Base-by-base conservation (phyloP, 1,140 invertebrate species). In the Leptopilina clavipes region DNA sequence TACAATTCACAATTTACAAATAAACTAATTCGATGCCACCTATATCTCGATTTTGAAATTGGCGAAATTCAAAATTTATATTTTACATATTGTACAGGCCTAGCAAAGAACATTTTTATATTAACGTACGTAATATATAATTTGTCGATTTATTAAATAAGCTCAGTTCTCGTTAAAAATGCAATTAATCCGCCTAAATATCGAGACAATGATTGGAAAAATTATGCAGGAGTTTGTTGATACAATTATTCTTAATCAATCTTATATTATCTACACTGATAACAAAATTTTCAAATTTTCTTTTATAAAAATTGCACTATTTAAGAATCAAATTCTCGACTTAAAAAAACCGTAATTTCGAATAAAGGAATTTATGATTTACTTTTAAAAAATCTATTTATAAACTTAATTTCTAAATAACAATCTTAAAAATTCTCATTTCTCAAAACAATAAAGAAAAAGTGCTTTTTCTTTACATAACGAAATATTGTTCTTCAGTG, bases 1-100 rank as follows among this genome's bases (percentile, higher is more conserved):
- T 76, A 37, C 73, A 76, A 74, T 76, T 76, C 73, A 79, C 70
- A 76, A 76, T 76, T 74, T 79, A 79, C 76, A 74, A 54, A 74
- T 74, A 76, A 76, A 65, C 70, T 79, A 74, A 11, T 76, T 73
- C 70, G 72, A 72, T 52, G 74, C 77, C 75, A 79, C 70, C 72
- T 79, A 31, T 75, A 40, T 48, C 22, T 17, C 18, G 76, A 74
- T 52, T 72, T 72, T 74, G 73, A 71, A 79, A 71, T 76, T 76
- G 65, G 65, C 25, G 11, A 74, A 76, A 45, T 73, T 37, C n/a
- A 74, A 76, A 74, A 76, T 79, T 75, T 76, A 76, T 79, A 75
- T 54, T 76, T 76, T 71, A 70, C 76, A 71, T 79, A 74, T 70
- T 40, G 59, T 73, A 73, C 74, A 73, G 59, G 75, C 72, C 72